Conservation (phyloP, 2,888 invertebrate genomes). For the Hermaeophaga mercurialis region DNA sequence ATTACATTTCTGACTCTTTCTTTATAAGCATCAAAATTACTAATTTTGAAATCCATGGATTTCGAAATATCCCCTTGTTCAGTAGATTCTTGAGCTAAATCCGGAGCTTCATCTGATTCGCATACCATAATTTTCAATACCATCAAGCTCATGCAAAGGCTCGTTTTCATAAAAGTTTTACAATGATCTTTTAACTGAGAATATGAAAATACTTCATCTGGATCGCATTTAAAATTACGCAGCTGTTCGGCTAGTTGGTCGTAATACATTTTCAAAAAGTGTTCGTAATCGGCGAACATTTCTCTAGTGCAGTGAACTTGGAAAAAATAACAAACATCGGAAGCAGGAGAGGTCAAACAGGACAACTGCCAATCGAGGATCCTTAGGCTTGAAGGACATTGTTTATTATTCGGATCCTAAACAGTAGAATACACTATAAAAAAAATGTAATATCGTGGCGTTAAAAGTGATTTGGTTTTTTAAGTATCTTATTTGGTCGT, state of each 20-base stretch:
- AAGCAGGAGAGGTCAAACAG: constrained; percentile 33
- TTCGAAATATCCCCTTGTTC: background rate
- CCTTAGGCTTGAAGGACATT: constrained; percentile 32
- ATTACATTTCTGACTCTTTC: background rate
- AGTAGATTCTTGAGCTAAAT: background rate
- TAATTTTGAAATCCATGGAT: background rate
- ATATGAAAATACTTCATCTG: constrained; percentile 41
- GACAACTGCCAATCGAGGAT: constrained; percentile 43
- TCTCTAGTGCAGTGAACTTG: constrained; percentile 43
- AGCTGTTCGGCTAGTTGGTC: constrained; percentile 40
- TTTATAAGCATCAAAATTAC: background rate
- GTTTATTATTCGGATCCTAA: constrained; percentile 18
- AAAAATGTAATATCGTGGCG: too few relatives aligned
- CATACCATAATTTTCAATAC: constrained; percentile 23
- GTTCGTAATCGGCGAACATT: constrained; percentile 40
- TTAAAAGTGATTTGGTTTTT: too few relatives aligned
- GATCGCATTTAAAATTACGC: constrained; percentile 37
- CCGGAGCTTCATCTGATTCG: constrained; percentile 26
- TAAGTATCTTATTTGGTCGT: too few relatives aligned
- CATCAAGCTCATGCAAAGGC: constrained; percentile 24
- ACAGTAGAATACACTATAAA: too few relatives aligned
- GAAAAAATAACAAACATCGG: constrained; percentile 48
- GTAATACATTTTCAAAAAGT: constrained; percentile 45
- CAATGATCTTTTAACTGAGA: constrained; percentile 20
- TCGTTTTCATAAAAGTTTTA: constrained; percentile 15